These are phyloP conservation scores for Calephelis nemesis DNA, from an alignment of 1,140 invertebrate genomes.

Conservation along the genomic window DNA sequence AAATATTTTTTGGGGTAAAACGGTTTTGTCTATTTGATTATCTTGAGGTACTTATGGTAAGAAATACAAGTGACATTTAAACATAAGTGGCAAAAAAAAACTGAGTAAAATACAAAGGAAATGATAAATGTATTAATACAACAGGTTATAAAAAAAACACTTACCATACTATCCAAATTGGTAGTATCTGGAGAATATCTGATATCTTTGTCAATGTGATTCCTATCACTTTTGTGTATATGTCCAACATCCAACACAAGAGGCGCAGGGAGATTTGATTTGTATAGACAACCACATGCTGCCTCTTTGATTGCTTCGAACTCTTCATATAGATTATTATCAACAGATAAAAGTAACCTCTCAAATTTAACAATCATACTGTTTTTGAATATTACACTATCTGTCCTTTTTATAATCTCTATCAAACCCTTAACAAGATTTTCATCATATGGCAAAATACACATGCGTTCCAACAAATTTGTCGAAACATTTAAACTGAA, in stretches of 20 bases:
- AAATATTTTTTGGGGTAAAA: too few relatives aligned
- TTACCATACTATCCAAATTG: constrained; percentile 50
- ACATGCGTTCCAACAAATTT: constrained; percentile 53
- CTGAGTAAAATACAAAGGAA: too few relatives aligned
- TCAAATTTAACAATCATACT: constrained; percentile 48
- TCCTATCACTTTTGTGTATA: not conserved
- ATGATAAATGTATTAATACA: too few relatives aligned
- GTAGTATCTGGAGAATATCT: constrained; percentile 58
- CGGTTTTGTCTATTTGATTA: too few relatives aligned
- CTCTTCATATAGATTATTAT: constrained; percentile 36
- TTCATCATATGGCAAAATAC: constrained; percentile 53
- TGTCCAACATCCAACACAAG: not conserved
- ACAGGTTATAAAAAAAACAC: constrained; percentile 9
- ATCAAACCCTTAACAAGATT: constrained; percentile 41
- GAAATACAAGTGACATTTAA: too few relatives aligned
- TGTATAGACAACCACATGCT: not conserved
- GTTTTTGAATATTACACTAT: constrained; percentile 44
- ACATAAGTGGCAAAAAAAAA: too few relatives aligned
- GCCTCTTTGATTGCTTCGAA: constrained; percentile 35
- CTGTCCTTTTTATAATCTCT: constrained; percentile 47
- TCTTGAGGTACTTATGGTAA: too few relatives aligned
- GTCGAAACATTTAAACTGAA: constrained; percentile 42
- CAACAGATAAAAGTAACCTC: constrained; percentile 32
- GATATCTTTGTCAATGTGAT: constrained; percentile 30
- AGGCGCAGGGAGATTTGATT: not conserved